phyloP scores from a whole-genome alignment of 1,140 invertebrate genomes.

The Micrasema longulum region DNA sequence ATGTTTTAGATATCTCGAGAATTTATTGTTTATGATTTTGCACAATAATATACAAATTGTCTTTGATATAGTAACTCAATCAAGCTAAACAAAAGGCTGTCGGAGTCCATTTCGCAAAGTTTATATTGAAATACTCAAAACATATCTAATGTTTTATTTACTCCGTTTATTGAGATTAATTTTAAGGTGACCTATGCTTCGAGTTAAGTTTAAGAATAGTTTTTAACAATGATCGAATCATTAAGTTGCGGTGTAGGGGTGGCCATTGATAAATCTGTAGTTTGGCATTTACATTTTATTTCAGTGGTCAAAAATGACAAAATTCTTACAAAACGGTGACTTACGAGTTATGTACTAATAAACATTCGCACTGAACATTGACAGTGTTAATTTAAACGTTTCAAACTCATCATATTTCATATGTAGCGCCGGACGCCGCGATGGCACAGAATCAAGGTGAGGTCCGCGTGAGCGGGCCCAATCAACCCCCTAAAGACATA shows the following conservation, averaged over 20 bases:
- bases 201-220: constrained; percentile 15
- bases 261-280: constrained; percentile 69
- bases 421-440: constrained; percentile 58
- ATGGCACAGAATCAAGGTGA: constrained; percentile 68
- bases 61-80: constrained; percentile 46
- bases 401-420: not conserved
- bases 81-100: constrained; percentile 50
- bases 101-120: constrained; percentile 44
- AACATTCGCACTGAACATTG: constrained; percentile 6
- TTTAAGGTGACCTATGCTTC: constrained; percentile 1
- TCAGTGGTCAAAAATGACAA: constrained; percentile 10
- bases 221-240: constrained; percentile 39
- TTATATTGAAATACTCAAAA: constrained; percentile 37
- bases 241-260: constrained; percentile 67
- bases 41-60: constrained; percentile 32
- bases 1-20: no score
- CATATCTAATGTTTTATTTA: constrained; percentile 34
- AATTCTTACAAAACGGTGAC: constrained; percentile 38
- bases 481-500: constrained; percentile 66
- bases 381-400: constrained; percentile 18
- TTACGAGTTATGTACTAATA: constrained; percentile 19
- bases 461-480: constrained; percentile 63
- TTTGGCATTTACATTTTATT: constrained; percentile 65
- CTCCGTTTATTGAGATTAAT: not conserved
- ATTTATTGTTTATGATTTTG: no score